phyloP scores from a whole-genome alignment of 2,113 vertebrate genomes.

The Erythrolamprus reginae region DNA sequence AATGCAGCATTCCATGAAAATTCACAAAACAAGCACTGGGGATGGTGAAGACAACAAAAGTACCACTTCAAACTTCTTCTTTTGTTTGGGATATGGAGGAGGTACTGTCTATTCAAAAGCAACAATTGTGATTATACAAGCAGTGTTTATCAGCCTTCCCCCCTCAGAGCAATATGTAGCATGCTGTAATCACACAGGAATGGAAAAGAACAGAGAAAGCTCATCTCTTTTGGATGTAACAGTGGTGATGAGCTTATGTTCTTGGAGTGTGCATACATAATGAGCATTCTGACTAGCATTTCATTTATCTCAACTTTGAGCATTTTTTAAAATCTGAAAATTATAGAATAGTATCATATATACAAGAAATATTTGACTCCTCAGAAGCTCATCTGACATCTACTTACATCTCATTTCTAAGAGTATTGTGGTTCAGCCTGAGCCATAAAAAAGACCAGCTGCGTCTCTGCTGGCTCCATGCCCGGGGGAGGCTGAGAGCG shows the following conservation, averaged over 20 bases:
- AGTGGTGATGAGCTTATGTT: neutral
- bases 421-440: no score
- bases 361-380: neutral
- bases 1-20: neutral
- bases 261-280: neutral
- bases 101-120: neutral
- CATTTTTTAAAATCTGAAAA: neutral
- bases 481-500: no score
- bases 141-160: neutral
- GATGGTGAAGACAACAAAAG: neutral
- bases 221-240: neutral
- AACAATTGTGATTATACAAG: neutral
- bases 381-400: neutral
- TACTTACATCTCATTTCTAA: neutral
- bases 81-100: neutral
- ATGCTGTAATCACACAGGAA: neutral
- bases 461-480: no score
- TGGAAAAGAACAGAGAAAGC: neutral
- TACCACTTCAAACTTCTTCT: neutral
- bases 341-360: neutral
- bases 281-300: neutral
- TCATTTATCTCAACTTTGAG: neutral
- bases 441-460: no score
- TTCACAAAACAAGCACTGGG: neutral
- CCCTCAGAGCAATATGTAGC: neutral